phyloP scores from a whole-genome alignment of 2,888 invertebrate genomes.

The Epirrita christyi region DNA sequence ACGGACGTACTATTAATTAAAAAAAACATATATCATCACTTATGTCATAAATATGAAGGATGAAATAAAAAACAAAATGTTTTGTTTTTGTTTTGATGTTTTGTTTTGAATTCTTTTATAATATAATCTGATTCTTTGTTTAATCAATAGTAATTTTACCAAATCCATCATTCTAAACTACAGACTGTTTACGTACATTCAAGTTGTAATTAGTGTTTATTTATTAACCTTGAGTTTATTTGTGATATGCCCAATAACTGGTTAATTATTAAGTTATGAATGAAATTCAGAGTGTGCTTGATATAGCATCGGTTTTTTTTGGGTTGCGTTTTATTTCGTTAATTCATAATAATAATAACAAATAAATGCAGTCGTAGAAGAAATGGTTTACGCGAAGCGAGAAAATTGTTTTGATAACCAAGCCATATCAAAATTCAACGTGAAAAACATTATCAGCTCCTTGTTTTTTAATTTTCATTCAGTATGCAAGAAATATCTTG shows the following conservation, averaged over 20 bases:
- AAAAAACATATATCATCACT: too few species aligned
- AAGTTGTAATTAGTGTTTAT: slow-evolving; percentile 69
- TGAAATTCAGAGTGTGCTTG: slow-evolving; percentile 47
- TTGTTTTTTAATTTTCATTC: too few species aligned
- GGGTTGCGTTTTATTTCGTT: slow-evolving; percentile 17
- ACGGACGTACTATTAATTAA: too few species aligned
- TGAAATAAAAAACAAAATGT: too few species aligned
- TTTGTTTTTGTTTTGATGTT: too few species aligned
- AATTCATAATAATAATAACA: slow-evolving; percentile 26
- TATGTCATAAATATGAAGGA: too few species aligned
- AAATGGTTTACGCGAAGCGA: not conserved
- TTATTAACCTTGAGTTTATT: slow-evolving; percentile 80
- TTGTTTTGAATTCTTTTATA: too few species aligned
- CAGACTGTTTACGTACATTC: slow-evolving; percentile 30
- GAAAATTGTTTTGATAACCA: not conserved
- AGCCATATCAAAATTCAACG: too few species aligned
- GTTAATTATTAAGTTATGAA: slow-evolving; percentile 74
- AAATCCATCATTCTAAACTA: slow-evolving; percentile 1
- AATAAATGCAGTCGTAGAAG: slow-evolving; percentile 17
- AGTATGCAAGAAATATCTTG: too few species aligned
- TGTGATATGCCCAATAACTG: slow-evolving; percentile 75
- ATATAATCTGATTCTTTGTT: too few species aligned
- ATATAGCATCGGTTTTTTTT: slow-evolving; percentile 16
- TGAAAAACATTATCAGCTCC: too few species aligned
- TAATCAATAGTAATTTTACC: too few species aligned